These are phyloP conservation scores for Caerostris darwini DNA, from an alignment of 1,140 invertebrate genomes.

Conservation along the genomic window DNA sequence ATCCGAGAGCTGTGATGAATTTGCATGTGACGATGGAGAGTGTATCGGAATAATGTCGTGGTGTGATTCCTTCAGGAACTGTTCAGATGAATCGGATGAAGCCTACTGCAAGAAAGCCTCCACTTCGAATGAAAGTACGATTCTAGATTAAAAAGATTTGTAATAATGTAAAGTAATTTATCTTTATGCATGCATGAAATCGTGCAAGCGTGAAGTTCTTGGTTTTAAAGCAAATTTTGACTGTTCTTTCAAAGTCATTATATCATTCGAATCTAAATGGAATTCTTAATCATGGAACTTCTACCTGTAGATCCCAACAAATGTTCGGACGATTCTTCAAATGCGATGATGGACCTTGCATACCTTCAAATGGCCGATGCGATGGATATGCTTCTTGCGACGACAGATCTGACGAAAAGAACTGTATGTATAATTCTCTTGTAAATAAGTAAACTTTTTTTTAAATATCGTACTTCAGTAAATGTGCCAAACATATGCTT, in stretches of 20 bases:
- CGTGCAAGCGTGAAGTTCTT: too few relatives aligned
- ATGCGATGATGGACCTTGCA: constrained; percentile 21
- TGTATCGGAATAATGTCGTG: background rate
- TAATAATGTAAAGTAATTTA: too few relatives aligned
- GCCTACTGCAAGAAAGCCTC: background rate
- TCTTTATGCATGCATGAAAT: too few relatives aligned
- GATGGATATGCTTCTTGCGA: background rate
- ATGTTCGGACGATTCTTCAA: background rate
- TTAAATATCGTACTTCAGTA: too few relatives aligned
- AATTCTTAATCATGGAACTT: background rate
- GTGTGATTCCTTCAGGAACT: background rate
- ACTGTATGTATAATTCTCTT: background rate
- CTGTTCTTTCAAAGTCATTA: background rate
- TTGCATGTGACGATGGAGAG: background rate
- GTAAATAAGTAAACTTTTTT: too few relatives aligned
- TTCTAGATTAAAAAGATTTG: background rate
- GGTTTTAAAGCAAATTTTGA: background rate
- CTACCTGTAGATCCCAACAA: constrained; percentile 11
- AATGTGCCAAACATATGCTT: too few relatives aligned
- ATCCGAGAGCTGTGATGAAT: background rate
- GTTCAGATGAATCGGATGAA: background rate
- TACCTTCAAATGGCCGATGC: background rate
- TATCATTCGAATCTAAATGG: background rate
- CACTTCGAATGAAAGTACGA: background rate
- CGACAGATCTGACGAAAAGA: background rate